Conservation (phyloP, 2,113 vertebrate genomes). For the Bothrops jararaca region DNA sequence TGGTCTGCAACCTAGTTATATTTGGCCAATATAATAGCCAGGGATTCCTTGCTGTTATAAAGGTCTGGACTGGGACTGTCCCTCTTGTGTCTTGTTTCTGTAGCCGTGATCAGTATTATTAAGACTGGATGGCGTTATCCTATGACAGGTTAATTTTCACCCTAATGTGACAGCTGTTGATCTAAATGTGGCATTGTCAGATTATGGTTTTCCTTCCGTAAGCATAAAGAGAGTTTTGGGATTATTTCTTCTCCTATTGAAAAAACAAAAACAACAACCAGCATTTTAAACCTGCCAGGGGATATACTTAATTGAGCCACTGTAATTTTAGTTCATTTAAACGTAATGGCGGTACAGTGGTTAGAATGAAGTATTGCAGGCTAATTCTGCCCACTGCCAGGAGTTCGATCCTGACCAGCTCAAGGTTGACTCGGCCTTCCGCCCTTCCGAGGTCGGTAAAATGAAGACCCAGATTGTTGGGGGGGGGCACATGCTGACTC, state of each 20-base stretch:
- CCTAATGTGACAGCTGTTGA: not conserved
- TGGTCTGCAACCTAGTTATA: too few relatives aligned
- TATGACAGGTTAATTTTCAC: not conserved
- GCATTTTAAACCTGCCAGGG: not conserved
- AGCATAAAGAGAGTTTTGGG: not conserved
- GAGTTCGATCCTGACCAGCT: too few relatives aligned
- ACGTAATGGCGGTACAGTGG: too few relatives aligned
- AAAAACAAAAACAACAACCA: not conserved
- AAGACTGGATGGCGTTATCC: not conserved
- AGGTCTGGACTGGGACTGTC: not conserved
- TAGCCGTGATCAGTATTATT: too few relatives aligned
- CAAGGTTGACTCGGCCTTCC: too few relatives aligned
- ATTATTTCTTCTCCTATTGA: not conserved
- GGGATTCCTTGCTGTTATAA: not conserved
- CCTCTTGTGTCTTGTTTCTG: too few relatives aligned
- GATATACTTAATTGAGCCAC: not conserved
- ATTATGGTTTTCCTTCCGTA: not conserved
- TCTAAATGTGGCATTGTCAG: not conserved
- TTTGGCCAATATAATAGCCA: too few relatives aligned
- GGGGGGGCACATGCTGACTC: too few relatives aligned
- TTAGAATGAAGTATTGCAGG: too few relatives aligned
- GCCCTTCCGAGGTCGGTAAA: too few relatives aligned
- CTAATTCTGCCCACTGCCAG: too few relatives aligned
- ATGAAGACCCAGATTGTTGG: too few relatives aligned
- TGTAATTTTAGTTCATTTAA: not conserved